Evolutionary conservation across 2,888 invertebrate genomes (phyloP), one percentile per base, ranked within the genome.

Genomic region (Drosophila colorata): DNA sequence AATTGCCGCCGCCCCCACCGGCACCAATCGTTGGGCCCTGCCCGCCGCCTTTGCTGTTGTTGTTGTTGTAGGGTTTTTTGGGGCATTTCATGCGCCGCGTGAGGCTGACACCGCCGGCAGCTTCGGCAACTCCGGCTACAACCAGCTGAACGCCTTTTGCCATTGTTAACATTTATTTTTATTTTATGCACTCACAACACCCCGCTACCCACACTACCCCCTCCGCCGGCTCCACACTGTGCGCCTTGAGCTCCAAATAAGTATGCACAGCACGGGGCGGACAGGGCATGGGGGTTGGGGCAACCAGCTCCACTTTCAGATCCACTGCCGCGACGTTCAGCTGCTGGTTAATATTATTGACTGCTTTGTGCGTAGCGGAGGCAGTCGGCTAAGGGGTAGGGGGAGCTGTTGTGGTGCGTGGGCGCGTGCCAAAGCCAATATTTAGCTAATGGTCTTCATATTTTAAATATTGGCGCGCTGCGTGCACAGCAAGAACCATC

Each of bases 361-460:
- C 88, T 88, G 84, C 71, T 59, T 82, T 76, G 73, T 66, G 64
- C 61, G 80, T 69, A 48, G 67, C 55, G 48, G 43, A 8, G 38
- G 44, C 28, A 7, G 28, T n/a, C 20, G 9, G 37, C 23, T 6
- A 28, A 11, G n/a, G 18, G 16, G 40, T 9, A 52, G n/a, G n/a
- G 13, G 33, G 25, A 38, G 66, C 14, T 46, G 70, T 18, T 67
- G 69, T 73, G 56, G 70, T 73, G 80, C 69, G 78, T 78, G 88
- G 72, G 82, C 70, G 79, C 84, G 88, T 83, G 81, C 79, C 87
- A 87, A 87, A 88, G 85, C 87, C 85, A 85, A 85, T 85, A 85
- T 85, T 85, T 87, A 88, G 88, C 85, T 85, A 85, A 85, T 85
- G 85, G 85, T 80, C 87, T 85, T 85, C 89, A 85, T 85, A 88